Evolutionary conservation across 2,113 vertebrate genomes (phyloP), one percentile per base, ranked within the genome.

Genomic region (Thymallus thymallus): DNA sequence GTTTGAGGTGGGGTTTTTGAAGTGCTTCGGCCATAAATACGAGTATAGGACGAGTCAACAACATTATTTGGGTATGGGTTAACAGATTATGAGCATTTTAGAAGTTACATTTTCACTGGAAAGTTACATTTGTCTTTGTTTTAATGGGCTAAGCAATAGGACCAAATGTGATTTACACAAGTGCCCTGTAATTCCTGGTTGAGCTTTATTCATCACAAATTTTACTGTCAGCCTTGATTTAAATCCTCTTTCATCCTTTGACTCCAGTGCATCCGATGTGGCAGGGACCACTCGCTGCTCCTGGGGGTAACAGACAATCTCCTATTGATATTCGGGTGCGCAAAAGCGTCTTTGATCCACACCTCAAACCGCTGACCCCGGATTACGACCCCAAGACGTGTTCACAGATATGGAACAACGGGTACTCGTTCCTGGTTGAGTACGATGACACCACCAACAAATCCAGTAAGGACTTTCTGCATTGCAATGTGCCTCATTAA

Each of bases 391-490:
- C 95, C 0, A 68, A 88, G 1, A 96, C 95, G 0, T 97, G 97
- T 76, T 95, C 97, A 14, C 95, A 96, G 46, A 90, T 99, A 84
- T 98, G 96, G 96, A 99, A 99, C 88, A 99, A 99, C 0, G 96
- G 98, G 0, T 99, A 99, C 82, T 96, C 96, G 1, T 99, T 99
- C 89, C 93, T 98, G 7, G 97, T 99, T 1, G 98, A 99, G 88
- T 98, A 96, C 63, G 96, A 99, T 62, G 98, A 98, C 88, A 95
- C 95, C 3, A 71, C 90, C 4, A 95, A 97, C 82, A 96, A 88
- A 84, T 98, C 96, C 81, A 94, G 97, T 98, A 87, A 96, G 94
- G 56, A 0, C 64, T 70, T 7, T 64, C 20, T 69, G 10, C 67
- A 60, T 5, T 67, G 30, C 6, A 6, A 68, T 18, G 20, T 64